These are phyloP conservation scores for Furcifer pardalis DNA, from an alignment of 2,797 vertebrate genomes.

Conservation along the genomic window DNA sequence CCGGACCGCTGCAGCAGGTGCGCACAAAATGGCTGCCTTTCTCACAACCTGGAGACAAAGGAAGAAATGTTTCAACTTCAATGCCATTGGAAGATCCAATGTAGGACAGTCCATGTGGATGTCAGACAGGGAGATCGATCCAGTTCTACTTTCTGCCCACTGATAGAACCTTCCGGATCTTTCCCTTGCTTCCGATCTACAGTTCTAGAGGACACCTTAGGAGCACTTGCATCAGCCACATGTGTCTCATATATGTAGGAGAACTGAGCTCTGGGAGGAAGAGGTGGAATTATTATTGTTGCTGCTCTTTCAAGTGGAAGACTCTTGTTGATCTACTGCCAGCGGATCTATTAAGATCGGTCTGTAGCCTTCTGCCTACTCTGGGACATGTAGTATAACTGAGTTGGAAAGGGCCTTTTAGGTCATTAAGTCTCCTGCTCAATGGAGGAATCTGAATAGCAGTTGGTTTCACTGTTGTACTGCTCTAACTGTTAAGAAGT, in stretches of 20 bases:
- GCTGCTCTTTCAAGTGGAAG: too few species aligned
- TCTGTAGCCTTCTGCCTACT: too few species aligned
- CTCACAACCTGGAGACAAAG: slow-evolving; percentile 73
- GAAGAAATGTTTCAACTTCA: slow-evolving; percentile 32
- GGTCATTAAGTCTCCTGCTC: too few species aligned
- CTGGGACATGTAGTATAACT: too few species aligned
- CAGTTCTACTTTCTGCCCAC: too few species aligned
- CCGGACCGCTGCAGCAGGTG: slow-evolving; percentile 68
- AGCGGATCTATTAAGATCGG: too few species aligned
- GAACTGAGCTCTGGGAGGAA: neutral
- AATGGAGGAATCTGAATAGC: too few species aligned
- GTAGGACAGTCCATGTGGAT: too few species aligned
- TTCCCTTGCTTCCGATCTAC: neutral
- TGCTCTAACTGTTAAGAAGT: too few species aligned
- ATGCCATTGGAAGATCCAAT: neutral
- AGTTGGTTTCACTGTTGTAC: too few species aligned
- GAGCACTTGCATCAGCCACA: neutral
- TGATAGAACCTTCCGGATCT: neutral
- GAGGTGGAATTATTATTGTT: neutral
- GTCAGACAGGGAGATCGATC: neutral
- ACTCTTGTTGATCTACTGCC: too few species aligned
- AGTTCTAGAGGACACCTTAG: neutral
- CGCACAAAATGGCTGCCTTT: slow-evolving; percentile 78
- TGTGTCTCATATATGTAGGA: neutral
- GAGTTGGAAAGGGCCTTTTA: too few species aligned